These are phyloP conservation scores for Syrista parreyssii DNA, from an alignment of 2,888 invertebrate species.

Conservation along the genomic window DNA sequence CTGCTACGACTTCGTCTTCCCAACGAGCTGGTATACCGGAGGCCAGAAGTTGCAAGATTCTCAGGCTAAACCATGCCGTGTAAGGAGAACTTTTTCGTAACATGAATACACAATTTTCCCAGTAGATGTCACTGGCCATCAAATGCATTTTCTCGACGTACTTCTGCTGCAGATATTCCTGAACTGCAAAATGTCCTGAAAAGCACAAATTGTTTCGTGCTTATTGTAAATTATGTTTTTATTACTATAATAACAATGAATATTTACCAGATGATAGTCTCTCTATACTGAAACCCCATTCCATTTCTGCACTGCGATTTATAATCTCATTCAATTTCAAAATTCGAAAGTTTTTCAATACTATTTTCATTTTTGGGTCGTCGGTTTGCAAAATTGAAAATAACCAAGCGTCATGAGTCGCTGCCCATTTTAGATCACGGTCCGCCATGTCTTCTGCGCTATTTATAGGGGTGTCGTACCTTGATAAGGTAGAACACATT, in stretches of 20 bases:
- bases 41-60: not conserved
- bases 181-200: conserved; percentile 33
- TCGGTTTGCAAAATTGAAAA: not conserved
- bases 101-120: conserved; percentile 29
- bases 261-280: not conserved
- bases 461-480: not conserved
- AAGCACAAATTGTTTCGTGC: not conserved
- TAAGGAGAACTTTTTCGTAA: conserved; percentile 10
- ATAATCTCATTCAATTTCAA: not conserved
- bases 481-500: not conserved
- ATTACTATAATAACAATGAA: not conserved
- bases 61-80: not conserved
- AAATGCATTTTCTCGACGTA: conserved; percentile 31
- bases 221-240: not conserved
- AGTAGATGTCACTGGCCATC: conserved; percentile 41
- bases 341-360: not conserved
- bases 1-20: not conserved
- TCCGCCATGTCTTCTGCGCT: not conserved
- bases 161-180: conserved; percentile 31
- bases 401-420: not conserved
- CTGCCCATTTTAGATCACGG: not conserved
- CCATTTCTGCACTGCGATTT: not conserved
- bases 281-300: not conserved
- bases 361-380: not conserved
- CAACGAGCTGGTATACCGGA: not conserved